Evolutionary conservation across 1,140 invertebrate species (phyloP).

Genomic region (Lepidostoma basale): DNA sequence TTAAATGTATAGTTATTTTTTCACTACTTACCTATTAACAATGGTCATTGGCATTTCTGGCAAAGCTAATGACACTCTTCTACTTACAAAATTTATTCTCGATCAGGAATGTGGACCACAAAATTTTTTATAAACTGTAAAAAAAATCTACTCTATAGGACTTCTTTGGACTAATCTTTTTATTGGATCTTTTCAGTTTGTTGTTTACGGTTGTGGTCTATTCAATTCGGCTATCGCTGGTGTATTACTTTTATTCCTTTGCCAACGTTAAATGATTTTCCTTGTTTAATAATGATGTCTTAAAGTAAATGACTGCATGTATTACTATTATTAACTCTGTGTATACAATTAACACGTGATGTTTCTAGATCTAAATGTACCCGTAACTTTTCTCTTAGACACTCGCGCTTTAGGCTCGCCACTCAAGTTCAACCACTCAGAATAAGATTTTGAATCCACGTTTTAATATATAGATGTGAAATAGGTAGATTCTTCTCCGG

Average conservation of each 20-base stretch:
- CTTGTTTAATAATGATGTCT: not conserved
- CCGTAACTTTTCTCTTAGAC: not conserved
- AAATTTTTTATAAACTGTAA: conserved; percentile 17
- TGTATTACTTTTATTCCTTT: not conserved
- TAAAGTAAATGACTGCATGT: conserved; percentile 22
- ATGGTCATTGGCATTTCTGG: conserved; percentile 27
- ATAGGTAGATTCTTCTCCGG: not conserved
- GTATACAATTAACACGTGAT: conserved; percentile 15
- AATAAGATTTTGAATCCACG: no score
- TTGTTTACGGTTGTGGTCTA: conserved; percentile 10
- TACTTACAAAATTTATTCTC: conserved; percentile 19
- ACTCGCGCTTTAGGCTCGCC: no score
- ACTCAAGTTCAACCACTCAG: no score
- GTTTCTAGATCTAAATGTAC: conserved; percentile 19
- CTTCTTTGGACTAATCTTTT: not conserved
- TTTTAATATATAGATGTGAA: conserved; percentile 12
- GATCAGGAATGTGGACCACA: conserved; percentile 38
- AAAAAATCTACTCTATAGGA: not conserved
- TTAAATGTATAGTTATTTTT: conserved; percentile 33
- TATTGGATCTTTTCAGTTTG: not conserved
- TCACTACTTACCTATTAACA: conserved; percentile 28
- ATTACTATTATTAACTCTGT: conserved; percentile 14
- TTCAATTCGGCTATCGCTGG: not conserved
- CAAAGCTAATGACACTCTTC: conserved; percentile 21
- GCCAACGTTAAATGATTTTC: not conserved